Evolutionary conservation across 2,888 invertebrate species (phyloP), one percentile per base, ranked within the genome.

Genomic region (Drosophila basisetae): DNA sequence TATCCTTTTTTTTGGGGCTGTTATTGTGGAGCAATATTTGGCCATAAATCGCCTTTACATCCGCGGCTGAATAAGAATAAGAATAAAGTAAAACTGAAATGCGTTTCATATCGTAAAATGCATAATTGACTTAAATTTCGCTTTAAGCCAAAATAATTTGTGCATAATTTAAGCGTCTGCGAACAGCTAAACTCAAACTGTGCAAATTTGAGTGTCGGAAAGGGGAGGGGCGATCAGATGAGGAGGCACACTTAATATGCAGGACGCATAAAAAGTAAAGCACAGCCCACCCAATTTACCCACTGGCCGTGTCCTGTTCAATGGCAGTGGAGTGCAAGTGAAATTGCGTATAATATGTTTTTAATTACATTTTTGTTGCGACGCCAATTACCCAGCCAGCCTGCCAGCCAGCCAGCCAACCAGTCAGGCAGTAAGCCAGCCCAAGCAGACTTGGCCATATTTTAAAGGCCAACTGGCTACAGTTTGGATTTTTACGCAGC

Each of bases 61-160:
- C 62, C 37, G 43, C 52, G n/a, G 47, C 47, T 10, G 25, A 28
- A 41, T 4, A 43, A 49, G 13, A 28, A 41, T 30, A 25, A 55
- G 35, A n/a, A 35, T 25, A 39, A 56, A 28, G 39, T 55, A 49
- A 39, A 63, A 63, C 39, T 31, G 35, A 41, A 66, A 60, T 59
- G 47, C 43, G 65, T 18, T 71, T 71, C 70, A 89, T 73, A 70
- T 58, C 49, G 11, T 68, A 62, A 82, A 82, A 61, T 80, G 73
- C 89, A 84, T 84, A 85, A 85, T 90, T 88, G 83, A 69, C 62
- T 78, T 50, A 62, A 73, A 77, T 80, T 88, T 68, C 18, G 67
- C 71, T 84, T 80, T 64, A 87, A 84, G 74, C 87, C 74, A 72
- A 66, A 73, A 79, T 78, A 73, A 86, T 86, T 86, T 80, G 74